Conservation (phyloP, 1,140 invertebrate genomes). For the Drosophila littoralis region DNA sequence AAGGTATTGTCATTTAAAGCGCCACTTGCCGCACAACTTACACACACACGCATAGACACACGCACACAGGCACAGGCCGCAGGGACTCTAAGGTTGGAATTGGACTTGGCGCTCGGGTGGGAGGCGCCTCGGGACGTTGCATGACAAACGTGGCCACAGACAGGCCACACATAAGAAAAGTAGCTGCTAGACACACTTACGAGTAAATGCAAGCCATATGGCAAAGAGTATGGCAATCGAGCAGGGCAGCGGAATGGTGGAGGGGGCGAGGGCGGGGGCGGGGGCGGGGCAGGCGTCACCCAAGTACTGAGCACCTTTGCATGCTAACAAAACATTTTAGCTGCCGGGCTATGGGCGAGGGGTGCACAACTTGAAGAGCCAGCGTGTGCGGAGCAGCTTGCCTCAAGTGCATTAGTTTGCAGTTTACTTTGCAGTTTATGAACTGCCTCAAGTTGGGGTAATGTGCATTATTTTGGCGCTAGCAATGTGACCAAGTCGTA, state of each 20-base stretch:
- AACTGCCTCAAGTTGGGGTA: slow-evolving; percentile 35
- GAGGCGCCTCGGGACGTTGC: slow-evolving; percentile 14
- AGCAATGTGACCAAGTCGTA: slow-evolving; percentile 36
- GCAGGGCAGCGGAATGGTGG: background rate
- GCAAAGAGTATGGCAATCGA: background rate
- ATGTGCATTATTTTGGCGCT: slow-evolving; percentile 36
- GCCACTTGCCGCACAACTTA: slow-evolving; percentile 21
- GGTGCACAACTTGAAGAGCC: slow-evolving; percentile 30
- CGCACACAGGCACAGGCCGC: no score
- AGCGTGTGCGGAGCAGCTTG: slow-evolving; percentile 26
- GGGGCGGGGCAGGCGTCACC: background rate
- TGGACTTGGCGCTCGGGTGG: background rate
- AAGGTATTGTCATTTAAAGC: slow-evolving; percentile 45
- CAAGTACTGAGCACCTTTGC: slow-evolving; percentile 31
- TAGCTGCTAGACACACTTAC: slow-evolving; percentile 22
- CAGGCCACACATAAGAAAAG: slow-evolving; percentile 24
- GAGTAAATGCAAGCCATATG: slow-evolving; percentile 33
- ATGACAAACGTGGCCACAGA: slow-evolving; percentile 44
- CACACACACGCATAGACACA: background rate
- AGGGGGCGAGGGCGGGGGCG: no score
- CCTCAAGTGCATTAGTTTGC: slow-evolving; percentile 48
- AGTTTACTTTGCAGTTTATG: slow-evolving; percentile 47
- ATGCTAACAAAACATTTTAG: slow-evolving; percentile 51
- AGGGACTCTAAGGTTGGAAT: background rate
- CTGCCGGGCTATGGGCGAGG: background rate